Conservation (phyloP, 2,113 vertebrate species). For the Agapornis roseicollis region DNA sequence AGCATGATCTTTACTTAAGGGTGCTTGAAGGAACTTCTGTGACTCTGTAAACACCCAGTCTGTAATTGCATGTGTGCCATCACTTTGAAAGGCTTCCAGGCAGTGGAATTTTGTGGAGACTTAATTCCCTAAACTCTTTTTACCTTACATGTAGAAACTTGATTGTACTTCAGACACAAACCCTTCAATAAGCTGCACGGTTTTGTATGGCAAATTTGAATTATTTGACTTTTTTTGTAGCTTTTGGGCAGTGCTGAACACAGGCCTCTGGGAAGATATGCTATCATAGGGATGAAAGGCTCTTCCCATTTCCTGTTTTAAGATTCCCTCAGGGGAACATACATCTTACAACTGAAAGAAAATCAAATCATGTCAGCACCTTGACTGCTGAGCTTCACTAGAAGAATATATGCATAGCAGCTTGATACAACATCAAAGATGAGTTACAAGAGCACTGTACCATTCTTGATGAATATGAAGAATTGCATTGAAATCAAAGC, state of each 20-base stretch:
- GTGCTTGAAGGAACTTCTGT: neutral
- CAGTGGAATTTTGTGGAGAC: neutral
- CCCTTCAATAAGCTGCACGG: neutral
- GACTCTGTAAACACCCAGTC: neutral
- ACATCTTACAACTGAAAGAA: neutral
- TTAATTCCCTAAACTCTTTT: neutral
- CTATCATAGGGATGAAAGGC: neutral
- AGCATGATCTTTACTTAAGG: neutral
- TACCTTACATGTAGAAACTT: neutral
- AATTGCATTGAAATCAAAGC: neutral
- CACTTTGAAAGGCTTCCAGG: neutral
- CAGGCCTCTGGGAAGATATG: neutral
- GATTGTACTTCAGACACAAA: neutral
- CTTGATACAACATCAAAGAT: conserved; percentile 13
- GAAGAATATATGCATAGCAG: neutral
- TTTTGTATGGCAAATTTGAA: neutral
- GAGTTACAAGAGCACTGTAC: neutral
- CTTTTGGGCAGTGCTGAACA: neutral
- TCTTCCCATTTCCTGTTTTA: conserved; percentile 4
- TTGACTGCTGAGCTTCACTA: neutral
- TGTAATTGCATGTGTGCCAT: neutral
- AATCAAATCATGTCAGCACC: neutral
- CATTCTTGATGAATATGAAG: neutral
- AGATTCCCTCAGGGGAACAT: neutral
- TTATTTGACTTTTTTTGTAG: neutral